A percentile compares a stretch with the other conserved stretches of the same genome.
Conservation (phyloP, 1,140 invertebrate species). For the Drosophila ogumai region DNA sequence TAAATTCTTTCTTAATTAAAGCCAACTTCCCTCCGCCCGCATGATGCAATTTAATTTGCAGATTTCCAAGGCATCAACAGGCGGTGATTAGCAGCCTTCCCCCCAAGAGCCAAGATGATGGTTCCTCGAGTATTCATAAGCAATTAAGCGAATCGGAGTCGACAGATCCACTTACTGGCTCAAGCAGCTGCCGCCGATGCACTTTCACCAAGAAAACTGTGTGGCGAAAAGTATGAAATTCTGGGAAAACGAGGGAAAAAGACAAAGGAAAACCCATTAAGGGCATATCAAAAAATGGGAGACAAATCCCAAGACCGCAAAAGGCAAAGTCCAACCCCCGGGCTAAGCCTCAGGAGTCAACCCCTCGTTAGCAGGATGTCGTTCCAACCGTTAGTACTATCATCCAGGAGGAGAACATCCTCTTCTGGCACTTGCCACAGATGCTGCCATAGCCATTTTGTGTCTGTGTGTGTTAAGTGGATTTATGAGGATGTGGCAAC, state of each 20-base stretch:
- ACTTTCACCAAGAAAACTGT: slow-evolving; percentile 60
- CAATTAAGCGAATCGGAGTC: slow-evolving; percentile 59
- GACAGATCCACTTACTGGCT: slow-evolving; percentile 59
- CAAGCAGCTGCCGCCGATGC: slow-evolving; percentile 61
- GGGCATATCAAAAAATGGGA: slow-evolving; percentile 54
- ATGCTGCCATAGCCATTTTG: slow-evolving; percentile 58
- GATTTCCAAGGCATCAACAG: slow-evolving; percentile 20
- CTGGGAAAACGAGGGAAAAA: slow-evolving; percentile 46
- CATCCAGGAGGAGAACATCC: slow-evolving; percentile 6
- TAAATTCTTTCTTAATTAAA: slow-evolving; percentile 33
- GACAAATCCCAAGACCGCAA: slow-evolving; percentile 63
- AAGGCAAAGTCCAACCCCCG: slow-evolving; percentile 25
- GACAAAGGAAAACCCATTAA: slow-evolving; percentile 60
- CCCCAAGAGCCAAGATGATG: background rate
- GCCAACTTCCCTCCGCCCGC: slow-evolving; percentile 12
- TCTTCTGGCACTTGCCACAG: slow-evolving; percentile 68
- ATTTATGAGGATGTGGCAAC: slow-evolving; percentile 79
- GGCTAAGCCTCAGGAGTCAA: slow-evolving; percentile 46
- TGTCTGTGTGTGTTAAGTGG: slow-evolving; percentile 58
- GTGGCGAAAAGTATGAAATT: slow-evolving; percentile 51
- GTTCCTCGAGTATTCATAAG: slow-evolving; percentile 58
- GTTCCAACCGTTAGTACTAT: background rate
- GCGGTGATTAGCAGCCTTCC: slow-evolving; percentile 20
- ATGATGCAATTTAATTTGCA: slow-evolving; percentile 37
- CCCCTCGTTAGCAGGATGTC: slow-evolving; percentile 74